phyloP scores from a whole-genome alignment of 2,797 vertebrate genomes.

The Discoglossus pictus region DNA sequence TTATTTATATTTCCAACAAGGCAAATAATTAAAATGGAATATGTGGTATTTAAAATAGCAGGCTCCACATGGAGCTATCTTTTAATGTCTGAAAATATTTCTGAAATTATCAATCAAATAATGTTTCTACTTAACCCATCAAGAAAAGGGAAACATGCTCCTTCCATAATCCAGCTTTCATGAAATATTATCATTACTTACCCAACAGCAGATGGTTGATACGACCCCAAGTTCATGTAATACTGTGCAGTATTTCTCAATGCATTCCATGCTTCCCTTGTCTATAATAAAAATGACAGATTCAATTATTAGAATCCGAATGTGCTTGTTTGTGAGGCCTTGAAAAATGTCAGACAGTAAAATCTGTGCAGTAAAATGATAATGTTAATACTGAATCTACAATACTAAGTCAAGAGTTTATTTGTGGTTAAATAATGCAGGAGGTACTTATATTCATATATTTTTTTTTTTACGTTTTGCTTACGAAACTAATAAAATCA shows the following conservation, averaged over 20 bases:
- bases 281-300: constrained; percentile 19
- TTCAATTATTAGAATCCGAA: neutral
- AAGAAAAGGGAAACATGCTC: neutral
- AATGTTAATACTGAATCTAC: too few species aligned
- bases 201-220: constrained; percentile 16
- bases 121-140: constrained; percentile 19
- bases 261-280: constrained; percentile 5
- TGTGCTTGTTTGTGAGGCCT: too few species aligned
- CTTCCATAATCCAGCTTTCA: too few species aligned
- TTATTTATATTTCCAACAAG: constrained; percentile 48
- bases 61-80: too few species aligned
- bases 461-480: too few species aligned
- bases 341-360: too few species aligned
- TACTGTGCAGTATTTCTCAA: constrained; percentile 10
- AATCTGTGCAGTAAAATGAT: too few species aligned
- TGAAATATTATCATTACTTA: constrained; percentile 15
- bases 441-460: too few species aligned
- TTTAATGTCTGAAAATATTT: constrained; percentile 29
- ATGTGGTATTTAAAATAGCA: constrained; percentile 31
- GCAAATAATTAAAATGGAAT: constrained; percentile 43
- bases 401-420: too few species aligned
- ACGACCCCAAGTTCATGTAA: neutral
- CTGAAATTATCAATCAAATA: constrained; percentile 22
- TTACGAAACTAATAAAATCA: too few species aligned
- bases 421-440: too few species aligned